Conservation (phyloP, 2,888 invertebrate genomes). For the Dryocosmus kuriphilus region DNA sequence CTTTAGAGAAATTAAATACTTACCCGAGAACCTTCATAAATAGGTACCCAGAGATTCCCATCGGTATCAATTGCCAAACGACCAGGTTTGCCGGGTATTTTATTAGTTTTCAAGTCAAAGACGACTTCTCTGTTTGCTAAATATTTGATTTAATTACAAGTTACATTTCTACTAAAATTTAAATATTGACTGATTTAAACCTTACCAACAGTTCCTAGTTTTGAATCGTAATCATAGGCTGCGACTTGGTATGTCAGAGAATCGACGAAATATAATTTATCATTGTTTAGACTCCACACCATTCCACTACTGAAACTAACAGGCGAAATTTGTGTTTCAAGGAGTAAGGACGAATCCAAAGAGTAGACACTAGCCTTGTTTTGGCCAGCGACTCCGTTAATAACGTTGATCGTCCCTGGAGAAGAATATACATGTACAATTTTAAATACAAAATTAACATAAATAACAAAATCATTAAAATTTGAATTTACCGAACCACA, state of each 20-base stretch:
- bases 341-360: slow-evolving; percentile 72
- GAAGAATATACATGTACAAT: neutral
- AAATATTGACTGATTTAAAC: neutral
- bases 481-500: slow-evolving; percentile 81
- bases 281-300: slow-evolving; percentile 85
- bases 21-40: slow-evolving; percentile 83
- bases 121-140: slow-evolving; percentile 80
- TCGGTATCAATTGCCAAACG: slow-evolving; percentile 90
- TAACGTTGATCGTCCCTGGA: slow-evolving; percentile 70
- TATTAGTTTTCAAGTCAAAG: slow-evolving; percentile 81
- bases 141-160: slow-evolving; percentile 61
- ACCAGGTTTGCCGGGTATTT: slow-evolving; percentile 82
- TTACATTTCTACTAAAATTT: too few relatives aligned
- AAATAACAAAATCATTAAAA: neutral
- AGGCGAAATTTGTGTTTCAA: slow-evolving; percentile 66
- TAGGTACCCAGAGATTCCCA: slow-evolving; percentile 88
- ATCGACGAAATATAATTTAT: slow-evolving; percentile 89
- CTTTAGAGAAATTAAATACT: slow-evolving; percentile 63
- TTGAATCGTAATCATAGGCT: slow-evolving; percentile 84
- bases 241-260: slow-evolving; percentile 83
- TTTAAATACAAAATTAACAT: too few relatives aligned
- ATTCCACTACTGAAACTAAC: slow-evolving; percentile 89
- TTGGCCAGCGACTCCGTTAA: slow-evolving; percentile 71
- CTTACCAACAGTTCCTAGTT: slow-evolving; percentile 79
- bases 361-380: slow-evolving; percentile 82